A percentile compares a stretch with the other conserved stretches of the same genome.
phyloP scores from a whole-genome alignment of 2,888 invertebrate species.

The Sturmia bella region DNA sequence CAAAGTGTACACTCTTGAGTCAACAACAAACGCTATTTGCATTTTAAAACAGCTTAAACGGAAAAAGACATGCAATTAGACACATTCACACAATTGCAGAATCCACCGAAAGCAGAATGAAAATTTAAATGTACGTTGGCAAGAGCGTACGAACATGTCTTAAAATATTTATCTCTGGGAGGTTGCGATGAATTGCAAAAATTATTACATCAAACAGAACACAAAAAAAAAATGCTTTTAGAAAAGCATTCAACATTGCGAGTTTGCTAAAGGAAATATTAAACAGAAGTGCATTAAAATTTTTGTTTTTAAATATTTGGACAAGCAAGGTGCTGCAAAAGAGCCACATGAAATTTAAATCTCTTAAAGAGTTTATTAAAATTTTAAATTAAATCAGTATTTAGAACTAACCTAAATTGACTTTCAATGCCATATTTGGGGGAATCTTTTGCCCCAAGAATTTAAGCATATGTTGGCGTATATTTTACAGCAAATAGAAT shows the following conservation, averaged over 20 bases:
- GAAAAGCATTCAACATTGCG: not conserved
- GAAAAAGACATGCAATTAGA: constrained; percentile 28
- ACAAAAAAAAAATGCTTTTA: not conserved
- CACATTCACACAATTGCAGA: not conserved
- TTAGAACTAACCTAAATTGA: no score
- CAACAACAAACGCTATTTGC: constrained; percentile 65
- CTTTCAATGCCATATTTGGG: no score
- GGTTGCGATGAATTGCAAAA: constrained; percentile 32
- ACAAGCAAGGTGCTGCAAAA: constrained; percentile 11
- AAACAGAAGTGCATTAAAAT: constrained; percentile 30
- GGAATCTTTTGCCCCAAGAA: no score
- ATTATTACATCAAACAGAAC: not conserved
- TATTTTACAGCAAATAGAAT: no score
- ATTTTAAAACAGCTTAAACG: constrained; percentile 62
- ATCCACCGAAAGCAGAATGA: not conserved
- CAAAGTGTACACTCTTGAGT: constrained; percentile 65
- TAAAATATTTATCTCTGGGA: constrained; percentile 49
- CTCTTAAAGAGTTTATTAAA: constrained; percentile 12
- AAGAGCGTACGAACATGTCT: not conserved
- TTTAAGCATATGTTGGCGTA: no score
- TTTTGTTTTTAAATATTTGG: constrained; percentile 26
- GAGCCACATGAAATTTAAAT: not conserved
- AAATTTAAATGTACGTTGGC: not conserved
- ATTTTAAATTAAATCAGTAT: no score
- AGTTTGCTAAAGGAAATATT: constrained; percentile 9